Base-by-base conservation (phyloP, 2,888 invertebrate genomes). In the Poecilus cupreus region DNA sequence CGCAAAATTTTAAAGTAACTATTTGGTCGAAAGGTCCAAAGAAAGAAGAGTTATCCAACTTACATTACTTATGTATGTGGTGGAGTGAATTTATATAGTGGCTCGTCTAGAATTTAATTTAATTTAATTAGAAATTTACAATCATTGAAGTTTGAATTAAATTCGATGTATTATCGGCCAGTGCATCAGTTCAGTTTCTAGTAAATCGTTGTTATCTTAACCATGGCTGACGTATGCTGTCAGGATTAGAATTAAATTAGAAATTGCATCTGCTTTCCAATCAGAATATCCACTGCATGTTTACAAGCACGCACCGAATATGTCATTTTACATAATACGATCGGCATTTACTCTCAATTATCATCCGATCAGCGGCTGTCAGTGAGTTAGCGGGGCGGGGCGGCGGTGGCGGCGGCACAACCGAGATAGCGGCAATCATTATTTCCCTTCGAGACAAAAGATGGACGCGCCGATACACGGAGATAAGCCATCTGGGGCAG, bases 261-360 rank as follows among this genome's bases (percentile, higher is more conserved):
- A 32, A 32, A 32, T 32, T 32, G 32, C 32, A 32, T 32, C 32
- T 32, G 32, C 8, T 32, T 32, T 32, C 32, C 32, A 32, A 32
- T 32, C 32, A 6, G 32, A 32, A 5, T 32, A 0, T 43, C n/a
- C 5, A 18, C 3, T 3, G 49, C 64, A 70, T 72, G 82, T 83
- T 83, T 82, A 82, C 83, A 82, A 18, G 76, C 83, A 82, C 76
- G 83, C 74, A 83, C 83, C 83, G 84, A 85, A 84, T 84, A 83
- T 84, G 84, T 84, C 84, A 84, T 84, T 84, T 83, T 81, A 81
- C 83, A 84, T 84, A 84, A 84, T 84, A 83, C 82, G 80, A 84
- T 83, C 76, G 83, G 82, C 82, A 84, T 83, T 84, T 83, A 83
- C 83, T 83, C 82, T 82, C 84, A 85, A 85, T 85, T 85, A 85